phyloP scores from a whole-genome alignment of 2,797 vertebrate species.

The Pampus argenteus region DNA sequence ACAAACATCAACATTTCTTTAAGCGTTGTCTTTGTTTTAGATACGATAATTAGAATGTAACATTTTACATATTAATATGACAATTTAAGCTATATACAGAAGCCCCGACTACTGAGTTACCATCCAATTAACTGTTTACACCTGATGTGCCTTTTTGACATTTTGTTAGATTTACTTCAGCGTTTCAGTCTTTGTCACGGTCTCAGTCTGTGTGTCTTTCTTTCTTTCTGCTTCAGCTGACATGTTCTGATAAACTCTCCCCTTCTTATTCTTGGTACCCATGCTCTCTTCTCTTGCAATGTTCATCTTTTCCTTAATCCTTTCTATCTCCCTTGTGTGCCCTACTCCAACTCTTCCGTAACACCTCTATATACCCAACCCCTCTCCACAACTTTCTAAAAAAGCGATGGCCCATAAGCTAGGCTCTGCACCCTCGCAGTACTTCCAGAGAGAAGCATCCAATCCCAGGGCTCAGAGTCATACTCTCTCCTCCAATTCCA shows the following conservation, averaged over 20 bases:
- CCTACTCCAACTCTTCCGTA: constrained; percentile 58
- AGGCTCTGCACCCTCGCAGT: constrained; percentile 86
- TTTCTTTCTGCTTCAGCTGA: constrained; percentile 47
- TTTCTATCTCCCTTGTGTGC: constrained; percentile 67
- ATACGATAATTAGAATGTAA: not conserved
- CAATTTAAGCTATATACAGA: not conserved
- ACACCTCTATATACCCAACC: constrained; percentile 60
- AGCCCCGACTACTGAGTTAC: not conserved
- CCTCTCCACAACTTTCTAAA: constrained; percentile 32
- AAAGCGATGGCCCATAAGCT: constrained; percentile 83
- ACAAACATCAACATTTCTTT: not conserved
- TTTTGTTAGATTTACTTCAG: constrained; percentile 34
- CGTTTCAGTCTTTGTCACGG: constrained; percentile 55
- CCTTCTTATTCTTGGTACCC: constrained; percentile 59
- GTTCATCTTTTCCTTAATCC: constrained; percentile 70
- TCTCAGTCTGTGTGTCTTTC: constrained; percentile 50
- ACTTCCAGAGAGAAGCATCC: constrained; percentile 87
- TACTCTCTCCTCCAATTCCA: constrained; percentile 85
- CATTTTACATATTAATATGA: not conserved
- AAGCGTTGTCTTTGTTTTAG: too few species aligned
- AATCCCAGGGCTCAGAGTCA: constrained; percentile 83
- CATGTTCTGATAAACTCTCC: constrained; percentile 61
- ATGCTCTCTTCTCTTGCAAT: constrained; percentile 63
- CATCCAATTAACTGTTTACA: constrained; percentile 25
- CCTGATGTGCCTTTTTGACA: constrained; percentile 33